A percentile compares a stretch with the other conserved stretches of the same genome.
phyloP scores from a whole-genome alignment of 2,113 vertebrate species.

The Cisticola juncidis region DNA sequence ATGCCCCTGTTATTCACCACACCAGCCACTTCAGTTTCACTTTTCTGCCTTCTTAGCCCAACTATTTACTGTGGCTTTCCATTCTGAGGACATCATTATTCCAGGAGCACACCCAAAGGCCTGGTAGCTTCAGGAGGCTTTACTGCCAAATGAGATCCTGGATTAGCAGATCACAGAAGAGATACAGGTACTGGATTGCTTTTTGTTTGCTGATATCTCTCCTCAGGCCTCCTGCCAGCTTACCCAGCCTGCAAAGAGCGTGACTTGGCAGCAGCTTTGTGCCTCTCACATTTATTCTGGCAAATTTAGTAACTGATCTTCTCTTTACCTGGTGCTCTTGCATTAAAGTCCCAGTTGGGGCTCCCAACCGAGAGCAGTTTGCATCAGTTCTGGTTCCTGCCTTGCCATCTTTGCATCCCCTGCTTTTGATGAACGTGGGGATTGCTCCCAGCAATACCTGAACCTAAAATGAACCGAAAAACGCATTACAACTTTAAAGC shows the following conservation, averaged over 20 bases:
- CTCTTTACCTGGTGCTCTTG: slow-evolving; percentile 24
- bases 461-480: slow-evolving; percentile 76
- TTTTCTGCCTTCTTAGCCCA: neutral
- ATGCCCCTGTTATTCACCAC: neutral
- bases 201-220: neutral
- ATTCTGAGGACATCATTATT: neutral
- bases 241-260: neutral
- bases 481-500: slow-evolving; percentile 50
- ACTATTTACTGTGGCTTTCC: neutral
- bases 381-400: slow-evolving; percentile 36
- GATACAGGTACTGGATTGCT: neutral
- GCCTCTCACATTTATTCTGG: slow-evolving; percentile 56
- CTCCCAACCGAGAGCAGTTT: slow-evolving; percentile 60
- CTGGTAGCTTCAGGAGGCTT: neutral
- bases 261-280: neutral
- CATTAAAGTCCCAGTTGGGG: slow-evolving; percentile 49
- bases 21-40: neutral
- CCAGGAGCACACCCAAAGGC: neutral
- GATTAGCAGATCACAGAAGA: neutral
- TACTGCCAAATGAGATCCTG: neutral
- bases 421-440: slow-evolving; percentile 36
- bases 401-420: neutral
- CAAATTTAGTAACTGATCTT: slow-evolving; percentile 60
- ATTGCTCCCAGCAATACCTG: slow-evolving; percentile 74
- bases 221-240: neutral